A percentile compares a stretch with the other conserved stretches of the same genome.
These are phyloP conservation scores for Pangasius djambal DNA, from an alignment of 2,797 vertebrate species.

Conservation along the genomic window DNA sequence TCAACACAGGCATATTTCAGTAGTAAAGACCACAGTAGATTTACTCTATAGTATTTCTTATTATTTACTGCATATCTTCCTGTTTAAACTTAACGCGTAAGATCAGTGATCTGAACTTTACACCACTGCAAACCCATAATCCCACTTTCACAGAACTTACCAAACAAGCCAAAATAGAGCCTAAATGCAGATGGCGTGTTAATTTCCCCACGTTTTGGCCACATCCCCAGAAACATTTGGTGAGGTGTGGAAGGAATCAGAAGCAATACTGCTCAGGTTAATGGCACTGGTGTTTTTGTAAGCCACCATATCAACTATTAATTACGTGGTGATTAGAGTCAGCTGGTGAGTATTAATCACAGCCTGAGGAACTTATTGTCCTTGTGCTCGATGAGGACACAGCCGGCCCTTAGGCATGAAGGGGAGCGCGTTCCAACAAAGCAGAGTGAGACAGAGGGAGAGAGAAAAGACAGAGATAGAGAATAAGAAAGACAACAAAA, in stretches of 20 bases:
- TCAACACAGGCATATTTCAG: neutral
- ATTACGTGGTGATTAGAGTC: constrained; percentile 90
- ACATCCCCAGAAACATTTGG: constrained; percentile 68
- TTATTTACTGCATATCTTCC: neutral
- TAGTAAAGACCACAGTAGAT: neutral
- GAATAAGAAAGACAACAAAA: constrained; percentile 10
- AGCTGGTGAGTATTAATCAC: constrained; percentile 84
- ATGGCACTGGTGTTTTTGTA: constrained; percentile 79
- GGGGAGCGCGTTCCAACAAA: constrained; percentile 42
- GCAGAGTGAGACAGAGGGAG: constrained; percentile 31
- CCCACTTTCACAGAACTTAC: neutral
- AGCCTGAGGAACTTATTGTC: constrained; percentile 80
- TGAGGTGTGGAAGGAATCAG: constrained; percentile 68
- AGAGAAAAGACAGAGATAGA: neutral
- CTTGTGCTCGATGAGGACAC: constrained; percentile 78
- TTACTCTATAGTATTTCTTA: neutral
- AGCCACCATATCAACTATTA: constrained; percentile 86
- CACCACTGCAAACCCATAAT: constrained; percentile 22
- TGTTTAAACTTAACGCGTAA: neutral
- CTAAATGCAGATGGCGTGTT: constrained; percentile 41
- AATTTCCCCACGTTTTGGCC: constrained; percentile 37
- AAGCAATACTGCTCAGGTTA: constrained; percentile 81
- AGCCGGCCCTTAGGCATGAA: constrained; percentile 71
- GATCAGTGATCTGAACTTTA: neutral
- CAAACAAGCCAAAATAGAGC: constrained; percentile 6